phyloP scores from a whole-genome alignment of 2,888 invertebrate genomes.

The Gnatocerus cornutus region DNA sequence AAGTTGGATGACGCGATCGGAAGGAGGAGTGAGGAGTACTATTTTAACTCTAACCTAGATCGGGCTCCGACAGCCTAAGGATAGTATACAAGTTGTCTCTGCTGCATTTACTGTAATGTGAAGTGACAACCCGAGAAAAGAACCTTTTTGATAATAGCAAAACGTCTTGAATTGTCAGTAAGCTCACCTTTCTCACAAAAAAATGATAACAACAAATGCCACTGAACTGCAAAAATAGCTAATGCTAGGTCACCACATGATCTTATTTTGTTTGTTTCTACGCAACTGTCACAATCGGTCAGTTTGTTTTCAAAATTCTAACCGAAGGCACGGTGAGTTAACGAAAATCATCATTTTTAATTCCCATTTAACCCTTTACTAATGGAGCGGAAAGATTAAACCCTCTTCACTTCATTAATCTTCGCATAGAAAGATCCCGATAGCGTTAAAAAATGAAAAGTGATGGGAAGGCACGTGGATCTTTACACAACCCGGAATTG shows the following conservation, averaged over 20 bases:
- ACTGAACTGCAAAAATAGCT: conserved; percentile 26
- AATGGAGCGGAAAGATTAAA: background rate
- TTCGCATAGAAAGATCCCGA: too few relatives aligned
- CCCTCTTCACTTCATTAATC: conserved; percentile 6
- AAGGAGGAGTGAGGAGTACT: conserved; percentile 44
- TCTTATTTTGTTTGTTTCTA: conserved; percentile 24
- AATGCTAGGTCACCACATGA: conserved; percentile 13
- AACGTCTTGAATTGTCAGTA: conserved; percentile 7
- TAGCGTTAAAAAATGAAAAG: too few relatives aligned
- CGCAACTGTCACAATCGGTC: conserved; percentile 9
- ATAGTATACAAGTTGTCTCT: conserved; percentile 31
- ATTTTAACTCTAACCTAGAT: conserved; percentile 51
- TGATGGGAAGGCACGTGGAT: too few relatives aligned
- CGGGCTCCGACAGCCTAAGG: conserved; percentile 33
- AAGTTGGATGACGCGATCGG: conserved; percentile 28
- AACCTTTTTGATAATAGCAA: conserved; percentile 13
- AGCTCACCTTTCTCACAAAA: background rate
- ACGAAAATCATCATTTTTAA: conserved; percentile 1
- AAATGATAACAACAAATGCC: conserved; percentile 13
- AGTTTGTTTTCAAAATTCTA: conserved; percentile 20
- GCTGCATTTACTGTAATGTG: conserved; percentile 23
- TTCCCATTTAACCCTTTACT: conserved; percentile 7
- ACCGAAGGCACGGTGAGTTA: conserved; percentile 22
- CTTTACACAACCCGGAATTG: background rate
- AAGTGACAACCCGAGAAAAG: conserved; percentile 29